Percentiles rank a stretch among this genome's conserved stretches.
phyloP scores from a whole-genome alignment of 1,140 invertebrate species.

The Drosophila micromelanica region DNA sequence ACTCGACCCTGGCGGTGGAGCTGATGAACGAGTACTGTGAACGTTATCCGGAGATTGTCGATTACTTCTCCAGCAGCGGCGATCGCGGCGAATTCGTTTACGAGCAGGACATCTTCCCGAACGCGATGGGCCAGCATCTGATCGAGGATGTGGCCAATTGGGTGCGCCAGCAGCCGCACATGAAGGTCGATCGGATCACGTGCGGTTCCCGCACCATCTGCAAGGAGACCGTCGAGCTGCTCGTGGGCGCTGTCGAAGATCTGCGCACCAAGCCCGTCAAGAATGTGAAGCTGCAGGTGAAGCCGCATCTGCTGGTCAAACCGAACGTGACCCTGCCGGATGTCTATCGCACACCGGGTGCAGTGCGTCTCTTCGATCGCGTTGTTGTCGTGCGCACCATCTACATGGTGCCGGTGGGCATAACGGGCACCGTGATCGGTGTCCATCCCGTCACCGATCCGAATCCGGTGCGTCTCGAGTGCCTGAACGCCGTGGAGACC shows the following conservation, averaged over 20 bases:
- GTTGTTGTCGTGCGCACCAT: constrained; percentile 91
- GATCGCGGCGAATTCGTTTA: constrained; percentile 86
- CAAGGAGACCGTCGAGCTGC: constrained; percentile 87
- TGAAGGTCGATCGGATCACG: constrained; percentile 86
- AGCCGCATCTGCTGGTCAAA: constrained; percentile 91
- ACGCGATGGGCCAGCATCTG: constrained; percentile 75
- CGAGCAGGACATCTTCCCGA: constrained; percentile 88
- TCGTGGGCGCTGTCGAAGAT: constrained; percentile 87
- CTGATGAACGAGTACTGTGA: constrained; percentile 88
- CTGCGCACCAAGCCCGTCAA: constrained; percentile 85
- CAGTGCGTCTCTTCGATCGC: constrained; percentile 92
- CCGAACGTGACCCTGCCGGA: constrained; percentile 84
- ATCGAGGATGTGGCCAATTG: constrained; percentile 88
- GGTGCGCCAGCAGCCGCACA: constrained; percentile 89
- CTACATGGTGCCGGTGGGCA: constrained; percentile 90
- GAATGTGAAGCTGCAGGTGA: constrained; percentile 90
- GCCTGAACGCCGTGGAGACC: constrained; percentile 66
- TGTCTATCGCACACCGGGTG: constrained; percentile 79
- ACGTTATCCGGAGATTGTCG: constrained; percentile 91
- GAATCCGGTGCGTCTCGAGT: constrained; percentile 79
- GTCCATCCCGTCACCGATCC: constrained; percentile 85
- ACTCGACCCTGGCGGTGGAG: constrained; percentile 90
- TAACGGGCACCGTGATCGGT: constrained; percentile 92
- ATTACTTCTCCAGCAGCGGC: constrained; percentile 85
- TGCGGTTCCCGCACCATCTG: constrained; percentile 90